Evolutionary conservation across 2,113 vertebrate genomes (phyloP).

Genomic region (Pseudolaguvia tuberculata): DNA sequence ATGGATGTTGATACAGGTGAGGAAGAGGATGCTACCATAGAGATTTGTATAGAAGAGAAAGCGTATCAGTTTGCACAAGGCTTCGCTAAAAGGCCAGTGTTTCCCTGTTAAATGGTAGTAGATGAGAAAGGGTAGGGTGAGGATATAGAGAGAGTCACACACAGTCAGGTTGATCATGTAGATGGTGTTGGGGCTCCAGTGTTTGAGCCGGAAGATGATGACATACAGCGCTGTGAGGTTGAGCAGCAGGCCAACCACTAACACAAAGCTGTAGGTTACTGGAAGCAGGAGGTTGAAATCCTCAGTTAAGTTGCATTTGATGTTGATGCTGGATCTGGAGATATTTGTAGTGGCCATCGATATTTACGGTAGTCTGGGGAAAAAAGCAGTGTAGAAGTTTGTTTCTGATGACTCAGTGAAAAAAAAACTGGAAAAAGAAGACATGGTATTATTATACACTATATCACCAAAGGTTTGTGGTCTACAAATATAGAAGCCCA

Average conservation of each 20-base stretch:
- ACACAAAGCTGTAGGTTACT: slow-evolving; percentile 80
- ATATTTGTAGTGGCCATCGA: slow-evolving; percentile 51
- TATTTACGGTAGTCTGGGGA: slow-evolving; percentile 36
- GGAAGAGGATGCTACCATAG: slow-evolving; percentile 92
- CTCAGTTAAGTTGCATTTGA: slow-evolving; percentile 75
- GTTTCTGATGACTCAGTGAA: too few relatives aligned
- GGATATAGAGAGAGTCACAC: slow-evolving; percentile 82
- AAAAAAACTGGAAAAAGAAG: too few relatives aligned
- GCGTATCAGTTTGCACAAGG: slow-evolving; percentile 86
- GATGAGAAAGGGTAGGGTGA: slow-evolving; percentile 88
- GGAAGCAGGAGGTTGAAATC: slow-evolving; percentile 89
- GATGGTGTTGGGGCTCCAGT: slow-evolving; percentile 86
- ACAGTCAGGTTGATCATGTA: slow-evolving; percentile 94
- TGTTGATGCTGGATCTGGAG: slow-evolving; percentile 45
- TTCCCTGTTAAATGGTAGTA: slow-evolving; percentile 84
- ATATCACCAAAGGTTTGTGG: too few relatives aligned
- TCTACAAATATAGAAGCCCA: too few relatives aligned
- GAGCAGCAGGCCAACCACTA: slow-evolving; percentile 79
- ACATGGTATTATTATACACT: too few relatives aligned
- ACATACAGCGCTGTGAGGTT: slow-evolving; percentile 77
- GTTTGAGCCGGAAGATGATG: slow-evolving; percentile 84
- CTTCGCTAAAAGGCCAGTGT: slow-evolving; percentile 86
- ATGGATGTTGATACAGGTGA: slow-evolving; percentile 90
- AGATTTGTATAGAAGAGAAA: slow-evolving; percentile 96
- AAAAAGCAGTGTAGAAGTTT: not conserved